These are phyloP conservation scores for Anabacerthia variegaticeps DNA, from an alignment of 2,797 vertebrate genomes.

Conservation along the genomic window DNA sequence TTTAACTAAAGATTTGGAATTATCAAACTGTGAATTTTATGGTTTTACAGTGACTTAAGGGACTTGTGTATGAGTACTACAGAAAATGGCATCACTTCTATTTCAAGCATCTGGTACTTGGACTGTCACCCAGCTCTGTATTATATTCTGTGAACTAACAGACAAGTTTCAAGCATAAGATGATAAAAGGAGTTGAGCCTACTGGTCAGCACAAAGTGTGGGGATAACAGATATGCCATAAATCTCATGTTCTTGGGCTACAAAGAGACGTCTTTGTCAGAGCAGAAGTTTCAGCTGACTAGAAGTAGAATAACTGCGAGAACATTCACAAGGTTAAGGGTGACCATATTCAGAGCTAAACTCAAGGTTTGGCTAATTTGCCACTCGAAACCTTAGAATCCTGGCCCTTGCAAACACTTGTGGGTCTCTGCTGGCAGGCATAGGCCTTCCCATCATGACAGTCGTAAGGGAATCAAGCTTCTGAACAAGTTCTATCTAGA, in stretches of 20 bases:
- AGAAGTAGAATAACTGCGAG: neutral
- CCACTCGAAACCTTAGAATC: neutral
- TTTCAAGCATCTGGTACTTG: neutral
- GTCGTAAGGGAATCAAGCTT: neutral
- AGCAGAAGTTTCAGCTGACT: neutral
- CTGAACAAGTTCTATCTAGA: neutral
- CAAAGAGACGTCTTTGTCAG: neutral
- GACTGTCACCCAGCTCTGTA: neutral
- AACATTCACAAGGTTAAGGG: neutral
- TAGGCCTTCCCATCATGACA: neutral
- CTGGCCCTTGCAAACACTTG: neutral
- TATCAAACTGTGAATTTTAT: neutral
- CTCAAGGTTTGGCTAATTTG: neutral
- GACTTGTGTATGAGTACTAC: neutral
- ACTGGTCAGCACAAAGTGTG: neutral
- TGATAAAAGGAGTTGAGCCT: neutral
- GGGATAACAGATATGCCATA: neutral
- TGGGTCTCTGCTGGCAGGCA: neutral
- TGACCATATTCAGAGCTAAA: neutral
- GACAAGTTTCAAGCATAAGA: neutral
- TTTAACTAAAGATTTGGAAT: neutral
- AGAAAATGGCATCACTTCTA: neutral
- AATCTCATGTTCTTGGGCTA: neutral
- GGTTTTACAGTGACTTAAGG: neutral
- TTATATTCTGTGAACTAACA: neutral